Base-by-base conservation (phyloP, 2,797 vertebrate genomes). In the Danio albolineatus region DNA sequence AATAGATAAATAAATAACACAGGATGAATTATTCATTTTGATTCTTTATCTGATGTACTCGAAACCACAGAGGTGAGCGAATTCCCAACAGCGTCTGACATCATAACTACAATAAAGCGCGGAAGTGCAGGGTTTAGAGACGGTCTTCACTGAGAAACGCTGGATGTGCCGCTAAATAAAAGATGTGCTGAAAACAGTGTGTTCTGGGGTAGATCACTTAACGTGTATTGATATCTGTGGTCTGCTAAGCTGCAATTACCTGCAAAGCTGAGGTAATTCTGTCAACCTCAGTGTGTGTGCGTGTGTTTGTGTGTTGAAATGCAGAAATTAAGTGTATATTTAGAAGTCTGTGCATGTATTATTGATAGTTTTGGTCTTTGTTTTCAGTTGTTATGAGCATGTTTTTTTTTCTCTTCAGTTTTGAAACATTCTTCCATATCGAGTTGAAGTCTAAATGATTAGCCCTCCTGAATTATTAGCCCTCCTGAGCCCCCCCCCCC, bases 131-230 rank as follows among this genome's bases (percentile, higher is more conserved):
- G 12, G 36, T 67, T 59, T 77, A 38, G 16, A 48, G 8, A 21
- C 2, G 5, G 12, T 10, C 1, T 9, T 67, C n/a, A 16, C 6
- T 61, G 9, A 54, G 46, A 51, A 76, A 76, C 17, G 17, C 38
- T 67, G 44, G 39, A 74, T 21, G 28, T 14, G 5, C 14, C 17
- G 59, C 54, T 61, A 75, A 81, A 77, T 36, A 59, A 73, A 76
- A 64, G 38, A 66, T 36, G 69, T n/a, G 73, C 56, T 74, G 57
- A 77, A 83, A 82, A 85, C 81, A 85, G 74, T 73, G 61, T 82
- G 78, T 82, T 70, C 62, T 36, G 78, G 67, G 78, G 77, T 80
- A 66, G 79, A 85, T 78, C 62, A 19, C 67, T 83, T 85, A 82
- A 70, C 69, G 4, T 51, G 53, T 82, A 74, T 85, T 82, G 74